Evolutionary conservation across 2,113 vertebrate species (phyloP).

Genomic region (Erpornis zantholeuca): DNA sequence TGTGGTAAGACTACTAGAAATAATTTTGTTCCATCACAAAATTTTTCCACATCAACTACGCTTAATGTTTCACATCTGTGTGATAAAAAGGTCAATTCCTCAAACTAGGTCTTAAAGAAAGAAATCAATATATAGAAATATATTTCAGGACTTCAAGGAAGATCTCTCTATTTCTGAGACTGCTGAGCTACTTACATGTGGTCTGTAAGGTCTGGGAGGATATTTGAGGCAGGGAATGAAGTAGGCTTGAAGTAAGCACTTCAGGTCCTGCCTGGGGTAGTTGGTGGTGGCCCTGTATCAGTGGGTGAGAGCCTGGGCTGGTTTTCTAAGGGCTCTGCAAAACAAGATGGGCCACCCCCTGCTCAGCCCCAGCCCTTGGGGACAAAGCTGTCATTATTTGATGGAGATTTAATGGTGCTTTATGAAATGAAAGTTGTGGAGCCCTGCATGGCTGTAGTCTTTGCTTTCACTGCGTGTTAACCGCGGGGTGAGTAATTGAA

Average conservation of each 20-base stretch:
- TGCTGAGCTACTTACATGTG: neutral
- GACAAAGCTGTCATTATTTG: constrained; percentile 33
- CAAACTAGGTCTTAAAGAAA: neutral
- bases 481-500: constrained; percentile 6
- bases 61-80: neutral
- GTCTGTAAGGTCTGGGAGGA: neutral
- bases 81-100: neutral
- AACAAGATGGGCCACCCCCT: neutral
- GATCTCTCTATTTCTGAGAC: neutral
- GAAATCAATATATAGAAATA: neutral
- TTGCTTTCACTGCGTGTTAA: neutral
- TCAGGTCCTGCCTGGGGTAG: neutral
- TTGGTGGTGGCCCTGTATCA: neutral
- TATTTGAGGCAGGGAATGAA: neutral
- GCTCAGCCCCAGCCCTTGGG: neutral
- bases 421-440: neutral
- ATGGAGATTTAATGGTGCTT: neutral
- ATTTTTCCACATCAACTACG: neutral
- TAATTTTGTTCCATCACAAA: neutral
- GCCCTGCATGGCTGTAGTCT: neutral
- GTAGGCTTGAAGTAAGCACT: neutral
- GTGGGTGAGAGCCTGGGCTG: neutral
- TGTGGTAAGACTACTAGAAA: neutral
- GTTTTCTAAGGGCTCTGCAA: neutral
- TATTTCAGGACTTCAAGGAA: neutral